Conservation (phyloP, 1,140 invertebrate genomes). For the Varroa destructor region DNA sequence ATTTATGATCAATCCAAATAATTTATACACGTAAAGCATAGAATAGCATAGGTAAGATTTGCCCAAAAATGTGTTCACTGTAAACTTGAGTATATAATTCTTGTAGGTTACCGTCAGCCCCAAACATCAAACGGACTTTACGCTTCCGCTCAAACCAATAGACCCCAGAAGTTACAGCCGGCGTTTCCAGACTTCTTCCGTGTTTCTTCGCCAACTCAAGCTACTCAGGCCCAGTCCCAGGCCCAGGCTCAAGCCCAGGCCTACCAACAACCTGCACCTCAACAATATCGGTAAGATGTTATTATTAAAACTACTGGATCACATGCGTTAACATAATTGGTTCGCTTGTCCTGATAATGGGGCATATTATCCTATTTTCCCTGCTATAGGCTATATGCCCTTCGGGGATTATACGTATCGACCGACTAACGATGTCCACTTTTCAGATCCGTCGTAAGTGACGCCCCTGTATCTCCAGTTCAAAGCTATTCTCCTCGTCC, state of each 20-base stretch:
- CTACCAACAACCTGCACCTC: background rate
- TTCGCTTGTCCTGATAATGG: too few species aligned
- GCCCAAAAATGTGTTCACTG: too few species aligned
- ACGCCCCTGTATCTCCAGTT: conserved; percentile 5
- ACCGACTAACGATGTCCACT: too few species aligned
- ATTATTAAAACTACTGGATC: background rate
- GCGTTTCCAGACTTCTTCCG: conserved; percentile 25
- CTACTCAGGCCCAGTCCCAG: background rate
- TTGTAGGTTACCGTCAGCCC: conserved; percentile 14
- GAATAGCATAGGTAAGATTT: too few species aligned
- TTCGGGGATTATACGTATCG: too few species aligned
- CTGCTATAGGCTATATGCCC: too few species aligned
- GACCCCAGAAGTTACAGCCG: background rate
- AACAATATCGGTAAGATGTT: background rate
- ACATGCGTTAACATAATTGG: too few species aligned
- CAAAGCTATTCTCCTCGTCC: background rate
- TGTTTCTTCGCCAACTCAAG: background rate
- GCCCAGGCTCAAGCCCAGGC: background rate
- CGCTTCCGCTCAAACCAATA: background rate
- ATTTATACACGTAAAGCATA: too few species aligned
- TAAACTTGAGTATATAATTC: background rate
- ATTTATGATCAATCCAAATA: too few species aligned
- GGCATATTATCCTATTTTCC: too few species aligned
- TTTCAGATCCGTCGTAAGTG: conserved; percentile 13
- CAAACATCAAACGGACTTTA: conserved; percentile 2